Conservation (phyloP, 2,888 invertebrate species). For the Thymelicus acteon region DNA sequence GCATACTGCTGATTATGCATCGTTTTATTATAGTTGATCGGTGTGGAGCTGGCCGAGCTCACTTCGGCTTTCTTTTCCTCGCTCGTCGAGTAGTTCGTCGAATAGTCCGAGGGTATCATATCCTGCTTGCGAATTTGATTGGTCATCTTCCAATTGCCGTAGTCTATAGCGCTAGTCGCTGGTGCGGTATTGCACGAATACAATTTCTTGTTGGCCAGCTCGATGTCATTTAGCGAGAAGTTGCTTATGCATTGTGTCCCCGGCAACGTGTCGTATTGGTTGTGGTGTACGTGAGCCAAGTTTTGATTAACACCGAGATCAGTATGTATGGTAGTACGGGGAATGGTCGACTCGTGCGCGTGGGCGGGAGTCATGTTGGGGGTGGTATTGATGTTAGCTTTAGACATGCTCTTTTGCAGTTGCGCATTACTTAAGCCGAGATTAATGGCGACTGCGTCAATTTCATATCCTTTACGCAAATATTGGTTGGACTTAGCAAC, state of each 20-base stretch:
- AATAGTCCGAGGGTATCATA: conserved; percentile 70
- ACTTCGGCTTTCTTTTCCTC: conserved; percentile 68
- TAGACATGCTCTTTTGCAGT: conserved; percentile 59
- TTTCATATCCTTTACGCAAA: conserved; percentile 66
- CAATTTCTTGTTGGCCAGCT: conserved; percentile 74
- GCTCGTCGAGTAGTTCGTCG: conserved; percentile 61
- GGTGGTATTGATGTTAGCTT: conserved; percentile 52
- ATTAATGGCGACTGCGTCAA: conserved; percentile 75
- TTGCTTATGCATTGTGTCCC: conserved; percentile 61
- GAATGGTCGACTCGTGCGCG: conserved; percentile 55
- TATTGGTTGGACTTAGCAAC: conserved; percentile 55
- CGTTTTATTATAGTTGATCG: conserved; percentile 71
- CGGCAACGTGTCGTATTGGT: conserved; percentile 66
- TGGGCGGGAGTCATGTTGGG: conserved; percentile 66
- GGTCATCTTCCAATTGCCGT: conserved; percentile 75
- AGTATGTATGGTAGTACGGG: conserved; percentile 45
- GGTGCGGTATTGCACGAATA: conserved; percentile 64
- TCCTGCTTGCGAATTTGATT: conserved; percentile 71
- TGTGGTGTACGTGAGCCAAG: conserved; percentile 70
- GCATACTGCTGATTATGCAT: conserved; percentile 69
- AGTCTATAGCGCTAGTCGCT: conserved; percentile 65
- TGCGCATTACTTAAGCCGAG: conserved; percentile 71
- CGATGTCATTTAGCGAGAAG: conserved; percentile 76
- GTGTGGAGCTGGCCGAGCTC: conserved; percentile 52
- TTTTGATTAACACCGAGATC: conserved; percentile 62